Conservation (phyloP, 2,888 invertebrate species). For the Protophormia terraenovae region DNA sequence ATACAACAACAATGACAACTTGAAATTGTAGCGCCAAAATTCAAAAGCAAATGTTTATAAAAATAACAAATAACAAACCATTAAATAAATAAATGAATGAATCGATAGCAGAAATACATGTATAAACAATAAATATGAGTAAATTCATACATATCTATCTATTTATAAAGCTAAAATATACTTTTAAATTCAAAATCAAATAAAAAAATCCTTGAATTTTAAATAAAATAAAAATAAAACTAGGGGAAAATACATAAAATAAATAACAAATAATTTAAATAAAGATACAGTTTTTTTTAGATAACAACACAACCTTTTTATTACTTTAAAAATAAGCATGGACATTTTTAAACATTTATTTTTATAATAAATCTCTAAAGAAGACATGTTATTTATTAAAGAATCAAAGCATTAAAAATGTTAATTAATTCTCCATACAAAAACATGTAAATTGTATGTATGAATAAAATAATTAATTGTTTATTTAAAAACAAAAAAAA, state of each 20-base stretch:
- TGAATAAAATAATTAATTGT: too few species aligned
- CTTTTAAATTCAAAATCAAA: background rate
- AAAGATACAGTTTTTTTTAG: background rate
- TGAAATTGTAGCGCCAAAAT: too few species aligned
- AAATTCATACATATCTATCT: background rate
- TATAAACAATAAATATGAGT: background rate
- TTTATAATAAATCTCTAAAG: too few species aligned
- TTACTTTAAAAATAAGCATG: background rate
- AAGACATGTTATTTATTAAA: background rate
- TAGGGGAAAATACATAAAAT: background rate
- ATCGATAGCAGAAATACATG: background rate
- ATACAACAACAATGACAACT: background rate
- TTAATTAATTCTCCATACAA: background rate
- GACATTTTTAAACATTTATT: too few species aligned
- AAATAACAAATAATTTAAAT: background rate
- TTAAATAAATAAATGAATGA: constrained; percentile 16
- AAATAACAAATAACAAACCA: constrained; percentile 16
- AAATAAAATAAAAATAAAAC: background rate
- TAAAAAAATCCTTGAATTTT: constrained; percentile 2
- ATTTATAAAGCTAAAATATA: background rate
- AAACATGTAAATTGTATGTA: too few species aligned
- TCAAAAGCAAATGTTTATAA: constrained; percentile 1
- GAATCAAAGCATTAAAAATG: background rate
- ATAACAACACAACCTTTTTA: background rate
- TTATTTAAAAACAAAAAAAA: too few species aligned